Conservation (phyloP, 2,888 invertebrate species). For the Rhamnusium bicolor region DNA sequence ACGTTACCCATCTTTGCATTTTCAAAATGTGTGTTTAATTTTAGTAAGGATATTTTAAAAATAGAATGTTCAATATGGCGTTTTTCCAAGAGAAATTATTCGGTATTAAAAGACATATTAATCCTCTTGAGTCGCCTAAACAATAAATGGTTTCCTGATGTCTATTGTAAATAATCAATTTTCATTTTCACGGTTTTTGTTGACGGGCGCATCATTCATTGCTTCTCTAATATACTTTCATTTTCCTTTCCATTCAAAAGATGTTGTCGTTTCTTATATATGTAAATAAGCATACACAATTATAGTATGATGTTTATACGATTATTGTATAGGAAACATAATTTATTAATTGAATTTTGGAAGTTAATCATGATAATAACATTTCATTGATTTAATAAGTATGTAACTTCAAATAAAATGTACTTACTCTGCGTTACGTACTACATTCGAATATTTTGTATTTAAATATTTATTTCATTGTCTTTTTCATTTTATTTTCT, state of each 20-base stretch:
- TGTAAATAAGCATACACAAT: background rate
- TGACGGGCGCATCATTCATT: background rate
- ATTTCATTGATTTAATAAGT: too few species aligned
- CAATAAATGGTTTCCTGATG: background rate
- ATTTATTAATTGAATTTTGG: too few species aligned
- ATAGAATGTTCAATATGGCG: background rate
- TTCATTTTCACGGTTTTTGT: background rate
- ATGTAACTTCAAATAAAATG: too few species aligned
- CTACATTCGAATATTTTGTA: too few species aligned
- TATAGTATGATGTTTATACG: background rate
- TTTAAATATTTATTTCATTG: too few species aligned
- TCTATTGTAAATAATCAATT: background rate
- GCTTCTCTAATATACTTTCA: background rate
- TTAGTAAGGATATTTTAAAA: background rate
- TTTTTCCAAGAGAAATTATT: background rate
- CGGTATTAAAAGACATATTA: background rate
- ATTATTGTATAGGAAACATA: background rate
- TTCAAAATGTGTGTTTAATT: too few species aligned
- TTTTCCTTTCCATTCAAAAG: background rate
- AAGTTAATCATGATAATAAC: too few species aligned
- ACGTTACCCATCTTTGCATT: too few species aligned
- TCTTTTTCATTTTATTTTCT: too few species aligned
- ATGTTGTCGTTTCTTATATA: background rate
- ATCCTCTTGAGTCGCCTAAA: background rate
- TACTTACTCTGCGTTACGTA: too few species aligned